Conservation (phyloP, 2,888 invertebrate species). For the Spicauda simplicius region DNA sequence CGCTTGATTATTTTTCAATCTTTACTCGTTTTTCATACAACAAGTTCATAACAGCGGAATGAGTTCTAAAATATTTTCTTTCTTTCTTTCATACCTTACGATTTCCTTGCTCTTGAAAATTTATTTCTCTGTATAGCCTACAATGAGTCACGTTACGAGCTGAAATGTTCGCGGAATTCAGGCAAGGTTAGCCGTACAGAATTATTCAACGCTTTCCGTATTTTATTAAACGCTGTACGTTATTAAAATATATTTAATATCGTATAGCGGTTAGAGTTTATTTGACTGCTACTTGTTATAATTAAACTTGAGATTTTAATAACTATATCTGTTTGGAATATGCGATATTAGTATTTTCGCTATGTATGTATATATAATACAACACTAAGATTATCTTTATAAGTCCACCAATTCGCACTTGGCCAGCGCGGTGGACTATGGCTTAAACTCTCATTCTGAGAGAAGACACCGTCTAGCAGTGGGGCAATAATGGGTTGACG, state of each 20-base stretch:
- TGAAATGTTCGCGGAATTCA: conserved; percentile 20
- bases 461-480: no score
- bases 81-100: conserved; percentile 19
- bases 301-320: no score
- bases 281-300: neutral
- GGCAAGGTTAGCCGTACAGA: neutral
- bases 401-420: no score
- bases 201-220: neutral
- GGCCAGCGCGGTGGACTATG: no score
- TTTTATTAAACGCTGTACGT: neutral
- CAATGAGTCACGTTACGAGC: conserved; percentile 30
- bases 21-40: neutral
- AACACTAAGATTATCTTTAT: no score
- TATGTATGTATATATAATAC: no score
- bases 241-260: neutral
- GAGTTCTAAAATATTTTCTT: conserved; percentile 25
- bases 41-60: neutral
- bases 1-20: neutral
- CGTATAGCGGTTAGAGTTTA: neutral
- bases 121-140: conserved; percentile 25
- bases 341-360: no score
- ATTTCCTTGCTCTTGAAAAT: conserved; percentile 29
- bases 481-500: no score
- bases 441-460: no score
- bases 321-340: no score